Percentiles rank a stretch among this genome's conserved stretches.
Conservation (phyloP, 2,888 invertebrate species). For the Leucophora obtusa region DNA sequence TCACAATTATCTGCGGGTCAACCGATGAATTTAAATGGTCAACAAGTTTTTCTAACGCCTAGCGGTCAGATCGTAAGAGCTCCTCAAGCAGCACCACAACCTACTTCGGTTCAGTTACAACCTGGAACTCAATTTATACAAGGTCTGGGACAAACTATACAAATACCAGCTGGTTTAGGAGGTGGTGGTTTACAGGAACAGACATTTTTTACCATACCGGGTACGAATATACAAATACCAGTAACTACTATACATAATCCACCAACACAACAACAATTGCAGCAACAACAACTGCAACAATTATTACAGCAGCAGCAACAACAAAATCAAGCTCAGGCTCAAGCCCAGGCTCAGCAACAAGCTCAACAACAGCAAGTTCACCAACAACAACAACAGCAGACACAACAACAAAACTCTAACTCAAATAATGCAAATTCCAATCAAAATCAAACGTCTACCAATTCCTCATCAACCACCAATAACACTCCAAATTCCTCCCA, state of each 20-base stretch:
- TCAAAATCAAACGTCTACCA: constrained; percentile 50
- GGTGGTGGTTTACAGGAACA: constrained; percentile 71
- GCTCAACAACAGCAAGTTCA: constrained; percentile 65
- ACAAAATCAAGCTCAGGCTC: constrained; percentile 64
- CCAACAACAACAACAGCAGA: constrained; percentile 34
- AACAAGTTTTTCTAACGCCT: constrained; percentile 80
- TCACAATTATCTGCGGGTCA: constrained; percentile 79
- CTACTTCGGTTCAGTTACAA: constrained; percentile 68
- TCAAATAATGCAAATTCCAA: constrained; percentile 28
- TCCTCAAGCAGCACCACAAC: constrained; percentile 76
- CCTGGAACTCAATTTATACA: constrained; percentile 83
- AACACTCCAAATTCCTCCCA: constrained; percentile 40
- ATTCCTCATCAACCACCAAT: constrained; percentile 18
- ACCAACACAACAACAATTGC: constrained; percentile 69
- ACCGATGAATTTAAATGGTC: constrained; percentile 80
- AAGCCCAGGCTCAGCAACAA: constrained; percentile 65
- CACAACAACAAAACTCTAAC: constrained; percentile 35
- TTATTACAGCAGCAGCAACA: constrained; percentile 72
- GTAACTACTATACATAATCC: constrained; percentile 71
- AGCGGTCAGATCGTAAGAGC: constrained; percentile 87
- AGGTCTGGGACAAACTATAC: constrained; percentile 84
- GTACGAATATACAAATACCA: constrained; percentile 82
- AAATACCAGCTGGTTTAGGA: constrained; percentile 81
- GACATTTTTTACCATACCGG: constrained; percentile 81
- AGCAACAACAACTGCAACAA: constrained; percentile 68